Evolutionary conservation across 2,888 invertebrate genomes (phyloP).

Genomic region (Nebria brevicollis): DNA sequence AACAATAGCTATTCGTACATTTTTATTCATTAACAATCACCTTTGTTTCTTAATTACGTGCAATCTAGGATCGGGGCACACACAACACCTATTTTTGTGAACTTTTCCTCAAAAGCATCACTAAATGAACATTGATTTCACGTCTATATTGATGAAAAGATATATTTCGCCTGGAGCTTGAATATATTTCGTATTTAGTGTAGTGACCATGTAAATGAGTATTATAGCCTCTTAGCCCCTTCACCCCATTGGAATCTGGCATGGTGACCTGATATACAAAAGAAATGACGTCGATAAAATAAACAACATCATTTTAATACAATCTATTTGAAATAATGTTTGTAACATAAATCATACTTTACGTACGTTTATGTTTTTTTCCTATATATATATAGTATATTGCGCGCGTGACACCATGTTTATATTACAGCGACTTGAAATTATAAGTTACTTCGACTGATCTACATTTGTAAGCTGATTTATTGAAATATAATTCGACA

Average conservation of each 20-base stretch:
- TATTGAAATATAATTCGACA: neutral
- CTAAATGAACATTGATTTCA: too few relatives aligned
- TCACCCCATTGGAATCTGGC: neutral
- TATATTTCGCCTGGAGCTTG: too few relatives aligned
- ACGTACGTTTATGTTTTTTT: conserved; percentile 4
- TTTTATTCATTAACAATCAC: neutral
- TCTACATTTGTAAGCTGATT: neutral
- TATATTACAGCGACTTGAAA: conserved; percentile 41
- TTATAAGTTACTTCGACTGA: conserved; percentile 21
- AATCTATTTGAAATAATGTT: conserved; percentile 44
- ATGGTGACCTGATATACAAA: conserved; percentile 17
- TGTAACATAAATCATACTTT: conserved; percentile 39
- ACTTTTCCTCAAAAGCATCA: too few relatives aligned
- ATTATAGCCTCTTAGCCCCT: too few relatives aligned
- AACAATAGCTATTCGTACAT: neutral
- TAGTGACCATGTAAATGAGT: too few relatives aligned
- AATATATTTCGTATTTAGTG: too few relatives aligned
- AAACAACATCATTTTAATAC: conserved; percentile 43
- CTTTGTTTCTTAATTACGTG: neutral
- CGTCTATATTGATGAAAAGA: too few relatives aligned
- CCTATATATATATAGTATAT: neutral
- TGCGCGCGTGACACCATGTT: conserved; percentile 30
- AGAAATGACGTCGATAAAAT: conserved; percentile 34
- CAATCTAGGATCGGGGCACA: neutral
- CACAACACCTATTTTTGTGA: too few relatives aligned